Evolutionary conservation across 2,888 invertebrate genomes (phyloP).

Genomic region (Philereme vetulata): DNA sequence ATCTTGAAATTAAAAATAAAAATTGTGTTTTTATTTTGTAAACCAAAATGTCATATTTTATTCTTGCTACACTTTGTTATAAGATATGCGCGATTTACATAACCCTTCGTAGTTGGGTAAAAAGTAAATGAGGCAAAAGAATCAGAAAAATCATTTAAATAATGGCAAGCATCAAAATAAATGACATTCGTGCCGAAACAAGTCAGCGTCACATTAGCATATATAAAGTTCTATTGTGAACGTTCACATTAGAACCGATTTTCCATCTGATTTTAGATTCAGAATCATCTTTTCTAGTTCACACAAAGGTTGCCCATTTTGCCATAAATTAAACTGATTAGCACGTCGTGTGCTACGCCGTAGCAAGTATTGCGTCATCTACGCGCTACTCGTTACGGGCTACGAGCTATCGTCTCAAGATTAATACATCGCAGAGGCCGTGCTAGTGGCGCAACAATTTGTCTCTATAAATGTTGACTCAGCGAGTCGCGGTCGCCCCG

Average conservation of each 20-base stretch:
- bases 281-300: no score
- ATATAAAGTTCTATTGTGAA: conserved; percentile 44
- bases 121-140: conserved; percentile 36
- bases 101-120: no score
- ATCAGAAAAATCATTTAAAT: conserved; percentile 53
- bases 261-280: not conserved
- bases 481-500: conserved; percentile 75
- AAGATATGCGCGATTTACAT: no score
- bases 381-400: conserved; percentile 46
- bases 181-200: conserved; percentile 58
- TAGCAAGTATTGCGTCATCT: conserved; percentile 32
- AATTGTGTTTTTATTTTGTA: no score
- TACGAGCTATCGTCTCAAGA: conserved; percentile 65
- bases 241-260: not conserved
- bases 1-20: no score
- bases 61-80: no score
- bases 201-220: conserved; percentile 56
- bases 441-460: conserved; percentile 81
- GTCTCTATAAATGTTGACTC: conserved; percentile 84
- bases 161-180: conserved; percentile 58
- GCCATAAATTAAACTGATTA: no score
- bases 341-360: not conserved
- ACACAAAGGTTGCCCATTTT: no score
- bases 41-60: no score
- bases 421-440: conserved; percentile 78